Conservation (phyloP, 2,888 invertebrate species). For the Plebejus anna region DNA sequence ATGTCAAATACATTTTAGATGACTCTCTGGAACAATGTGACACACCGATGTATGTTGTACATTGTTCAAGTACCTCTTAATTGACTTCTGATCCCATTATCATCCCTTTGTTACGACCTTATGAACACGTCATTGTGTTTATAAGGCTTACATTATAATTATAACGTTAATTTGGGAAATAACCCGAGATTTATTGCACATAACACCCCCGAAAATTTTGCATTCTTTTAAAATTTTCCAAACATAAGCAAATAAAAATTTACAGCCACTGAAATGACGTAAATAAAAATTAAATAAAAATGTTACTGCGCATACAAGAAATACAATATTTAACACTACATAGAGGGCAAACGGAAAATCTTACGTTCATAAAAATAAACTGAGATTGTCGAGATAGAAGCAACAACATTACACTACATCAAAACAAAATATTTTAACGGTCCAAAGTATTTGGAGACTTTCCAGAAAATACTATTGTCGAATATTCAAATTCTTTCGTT, state of each 20-base stretch:
- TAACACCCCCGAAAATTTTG: neutral
- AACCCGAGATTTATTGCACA: neutral
- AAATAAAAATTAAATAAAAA: slow-evolving; percentile 8
- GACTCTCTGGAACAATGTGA: neutral
- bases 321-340: slow-evolving; percentile 22
- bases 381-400: slow-evolving; percentile 36
- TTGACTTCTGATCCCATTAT: neutral
- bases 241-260: neutral
- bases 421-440: slow-evolving; percentile 42
- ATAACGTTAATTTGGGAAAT: neutral
- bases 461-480: slow-evolving; percentile 43
- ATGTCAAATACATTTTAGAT: neutral
- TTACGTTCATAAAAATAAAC: slow-evolving; percentile 35
- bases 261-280: neutral
- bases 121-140: neutral
- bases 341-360: slow-evolving; percentile 24
- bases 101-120: neutral
- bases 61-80: neutral
- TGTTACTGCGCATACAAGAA: neutral
- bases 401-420: slow-evolving; percentile 39
- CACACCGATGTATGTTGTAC: neutral
- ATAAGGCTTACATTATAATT: neutral
- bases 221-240: neutral
- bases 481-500: slow-evolving; percentile 45
- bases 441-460: slow-evolving; percentile 40